Evolutionary conservation across 92 coral and sea anemone species (phyloP).

Genomic region (Epizoanthus fatuus): DNA sequence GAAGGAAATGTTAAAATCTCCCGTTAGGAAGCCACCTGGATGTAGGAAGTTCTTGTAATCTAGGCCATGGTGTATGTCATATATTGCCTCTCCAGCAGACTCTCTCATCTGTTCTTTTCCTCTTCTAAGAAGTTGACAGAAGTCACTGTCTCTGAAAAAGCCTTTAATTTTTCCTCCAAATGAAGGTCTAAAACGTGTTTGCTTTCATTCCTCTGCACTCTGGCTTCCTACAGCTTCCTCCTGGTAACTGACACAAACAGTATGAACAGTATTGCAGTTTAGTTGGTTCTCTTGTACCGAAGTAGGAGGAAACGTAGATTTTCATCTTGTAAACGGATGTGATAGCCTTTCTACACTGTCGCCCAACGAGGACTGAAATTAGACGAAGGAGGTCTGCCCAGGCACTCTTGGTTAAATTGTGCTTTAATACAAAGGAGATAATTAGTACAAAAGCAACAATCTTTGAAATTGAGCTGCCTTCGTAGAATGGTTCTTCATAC

Average conservation of each 20-base stretch:
- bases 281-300: not conserved
- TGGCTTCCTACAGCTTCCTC: not conserved
- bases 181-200: not conserved
- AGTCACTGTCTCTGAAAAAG: not conserved
- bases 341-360: not conserved
- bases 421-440: conserved; percentile 37
- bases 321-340: not conserved
- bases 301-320: not conserved
- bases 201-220: not conserved
- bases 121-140: not conserved
- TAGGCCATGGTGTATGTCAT: not conserved
- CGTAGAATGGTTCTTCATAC: not conserved
- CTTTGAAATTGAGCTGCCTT: not conserved
- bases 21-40: conserved; percentile 59
- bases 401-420: conserved; percentile 2
- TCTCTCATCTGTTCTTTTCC: not conserved
- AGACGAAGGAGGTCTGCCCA: not conserved
- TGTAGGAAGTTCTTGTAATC: conserved; percentile 44
- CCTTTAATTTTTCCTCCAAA: not conserved
- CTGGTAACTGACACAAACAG: not conserved
- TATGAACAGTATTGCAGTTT: not conserved
- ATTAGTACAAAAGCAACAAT: not conserved
- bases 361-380: not conserved
- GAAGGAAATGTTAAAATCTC: conserved; percentile 57
- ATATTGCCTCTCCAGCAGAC: not conserved